Percentiles rank a stretch among this genome's conserved stretches.
Conservation (phyloP, 2,113 vertebrate genomes). For the Phyllostomus discolor region DNA sequence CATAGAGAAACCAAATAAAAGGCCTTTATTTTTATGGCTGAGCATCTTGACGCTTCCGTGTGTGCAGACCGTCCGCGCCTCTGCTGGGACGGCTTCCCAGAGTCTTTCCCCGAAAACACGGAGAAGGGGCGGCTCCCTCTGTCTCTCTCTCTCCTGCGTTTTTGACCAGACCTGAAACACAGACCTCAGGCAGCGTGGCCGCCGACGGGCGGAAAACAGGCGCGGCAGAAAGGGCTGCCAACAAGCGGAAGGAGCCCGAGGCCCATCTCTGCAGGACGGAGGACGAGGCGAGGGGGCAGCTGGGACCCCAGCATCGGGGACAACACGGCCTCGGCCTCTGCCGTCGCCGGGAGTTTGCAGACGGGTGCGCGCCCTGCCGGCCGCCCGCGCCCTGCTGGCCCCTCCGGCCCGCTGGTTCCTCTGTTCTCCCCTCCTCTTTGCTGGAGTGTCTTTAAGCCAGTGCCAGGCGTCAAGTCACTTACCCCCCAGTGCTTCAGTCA, state of each 20-base stretch:
- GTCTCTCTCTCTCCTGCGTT: background rate
- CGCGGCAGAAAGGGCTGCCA: too few relatives aligned
- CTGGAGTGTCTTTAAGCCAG: background rate
- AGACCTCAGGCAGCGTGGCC: background rate
- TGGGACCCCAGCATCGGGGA: fast-evolving
- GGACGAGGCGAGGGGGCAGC: fast-evolving
- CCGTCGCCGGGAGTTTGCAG: background rate
- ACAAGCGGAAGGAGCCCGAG: background rate
- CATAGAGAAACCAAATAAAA: slow-evolving; percentile 80
- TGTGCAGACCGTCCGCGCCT: background rate
- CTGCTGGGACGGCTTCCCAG: background rate
- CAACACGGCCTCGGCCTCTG: fast-evolving
- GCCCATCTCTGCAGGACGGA: fast-evolving
- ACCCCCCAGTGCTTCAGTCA: too few relatives aligned
- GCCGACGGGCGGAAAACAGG: background rate
- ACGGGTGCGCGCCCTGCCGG: fast-evolving
- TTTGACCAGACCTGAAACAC: background rate
- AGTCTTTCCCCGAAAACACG: background rate
- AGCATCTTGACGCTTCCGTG: background rate
- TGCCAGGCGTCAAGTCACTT: background rate
- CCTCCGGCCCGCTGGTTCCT: fast-evolving
- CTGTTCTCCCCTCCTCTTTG: background rate
- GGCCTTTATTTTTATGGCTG: slow-evolving; percentile 85
- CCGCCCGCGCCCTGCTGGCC: fast-evolving
- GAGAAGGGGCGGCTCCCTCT: background rate